Evolutionary conservation across 2,888 invertebrate species (phyloP).

Genomic region (Pimpla rufipes): DNA sequence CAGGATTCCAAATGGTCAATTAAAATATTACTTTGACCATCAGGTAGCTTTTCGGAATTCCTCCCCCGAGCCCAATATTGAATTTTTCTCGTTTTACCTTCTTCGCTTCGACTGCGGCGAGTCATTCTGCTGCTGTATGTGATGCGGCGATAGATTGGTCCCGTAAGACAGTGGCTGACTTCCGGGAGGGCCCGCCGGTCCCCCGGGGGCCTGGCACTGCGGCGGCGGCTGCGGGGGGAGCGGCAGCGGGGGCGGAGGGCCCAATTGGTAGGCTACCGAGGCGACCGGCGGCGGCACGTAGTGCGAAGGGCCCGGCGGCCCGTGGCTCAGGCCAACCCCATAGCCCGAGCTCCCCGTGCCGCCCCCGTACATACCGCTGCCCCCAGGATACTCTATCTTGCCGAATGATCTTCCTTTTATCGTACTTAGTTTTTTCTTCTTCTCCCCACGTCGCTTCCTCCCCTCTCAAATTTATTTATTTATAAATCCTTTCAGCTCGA

Average conservation of each 20-base stretch:
- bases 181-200: conserved; percentile 72
- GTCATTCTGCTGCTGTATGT: conserved; percentile 80
- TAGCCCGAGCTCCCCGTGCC: conserved; percentile 81
- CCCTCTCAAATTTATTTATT: not conserved
- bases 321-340: conserved; percentile 81
- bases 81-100: conserved; percentile 74
- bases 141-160: conserved; percentile 81
- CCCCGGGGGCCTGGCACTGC: conserved; percentile 63
- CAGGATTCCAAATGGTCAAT: too few relatives aligned
- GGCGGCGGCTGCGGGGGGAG: conserved; percentile 69
- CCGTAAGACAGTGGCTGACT: conserved; percentile 82
- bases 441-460: conserved; percentile 5
- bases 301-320: conserved; percentile 81
- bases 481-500: conserved; percentile 7
- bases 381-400: conserved; percentile 84
- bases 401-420: conserved; percentile 59
- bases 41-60: not conserved
- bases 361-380: conserved; percentile 82
- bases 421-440: not conserved
- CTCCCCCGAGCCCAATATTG: not conserved
- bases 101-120: conserved; percentile 80
- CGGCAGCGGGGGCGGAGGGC: conserved; percentile 76
- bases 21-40: too few relatives aligned
- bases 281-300: conserved; percentile 78
- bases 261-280: conserved; percentile 81